These are phyloP conservation scores for Ostrea denselamellosa DNA, from an alignment of 1,140 invertebrate species.

Conservation along the genomic window DNA sequence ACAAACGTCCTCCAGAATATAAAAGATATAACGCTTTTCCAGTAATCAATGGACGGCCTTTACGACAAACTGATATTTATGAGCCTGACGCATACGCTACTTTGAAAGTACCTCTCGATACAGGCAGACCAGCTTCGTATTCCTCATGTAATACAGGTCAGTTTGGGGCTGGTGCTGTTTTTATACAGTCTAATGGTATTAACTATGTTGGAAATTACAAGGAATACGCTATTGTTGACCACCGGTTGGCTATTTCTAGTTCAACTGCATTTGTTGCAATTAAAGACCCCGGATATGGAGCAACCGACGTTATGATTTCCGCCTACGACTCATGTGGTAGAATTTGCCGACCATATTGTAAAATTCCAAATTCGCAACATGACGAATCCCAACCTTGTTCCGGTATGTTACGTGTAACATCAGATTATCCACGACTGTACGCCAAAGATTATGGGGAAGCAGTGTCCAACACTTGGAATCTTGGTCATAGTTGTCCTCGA, in stretches of 20 bases:
- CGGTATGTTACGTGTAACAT: conserved; percentile 63
- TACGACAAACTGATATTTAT: conserved; percentile 65
- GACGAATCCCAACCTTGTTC: conserved; percentile 64
- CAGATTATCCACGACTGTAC: conserved; percentile 60
- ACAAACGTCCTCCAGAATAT: conserved; percentile 67
- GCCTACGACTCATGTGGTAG: conserved; percentile 73
- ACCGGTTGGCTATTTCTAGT: conserved; percentile 66
- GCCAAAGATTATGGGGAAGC: conserved; percentile 68
- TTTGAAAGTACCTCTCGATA: conserved; percentile 49
- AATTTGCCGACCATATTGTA: conserved; percentile 70
- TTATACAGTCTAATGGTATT: conserved; percentile 68
- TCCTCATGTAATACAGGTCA: conserved; percentile 48
- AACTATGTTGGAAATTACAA: conserved; percentile 74
- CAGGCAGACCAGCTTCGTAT: conserved; percentile 56
- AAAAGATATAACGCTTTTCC: conserved; percentile 65
- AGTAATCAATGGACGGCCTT: conserved; percentile 61
- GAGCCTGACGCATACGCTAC: conserved; percentile 57
- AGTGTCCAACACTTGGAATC: conserved; percentile 65
- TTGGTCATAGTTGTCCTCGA: conserved; percentile 65
- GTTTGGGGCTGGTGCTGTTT: conserved; percentile 63
- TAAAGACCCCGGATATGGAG: conserved; percentile 57
- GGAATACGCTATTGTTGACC: conserved; percentile 72
- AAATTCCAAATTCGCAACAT: conserved; percentile 55
- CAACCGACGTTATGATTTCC: conserved; percentile 62
- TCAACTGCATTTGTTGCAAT: conserved; percentile 69